Evolutionary conservation across 2,113 vertebrate species (phyloP).

Genomic region (Brachypteracias leptosomus): DNA sequence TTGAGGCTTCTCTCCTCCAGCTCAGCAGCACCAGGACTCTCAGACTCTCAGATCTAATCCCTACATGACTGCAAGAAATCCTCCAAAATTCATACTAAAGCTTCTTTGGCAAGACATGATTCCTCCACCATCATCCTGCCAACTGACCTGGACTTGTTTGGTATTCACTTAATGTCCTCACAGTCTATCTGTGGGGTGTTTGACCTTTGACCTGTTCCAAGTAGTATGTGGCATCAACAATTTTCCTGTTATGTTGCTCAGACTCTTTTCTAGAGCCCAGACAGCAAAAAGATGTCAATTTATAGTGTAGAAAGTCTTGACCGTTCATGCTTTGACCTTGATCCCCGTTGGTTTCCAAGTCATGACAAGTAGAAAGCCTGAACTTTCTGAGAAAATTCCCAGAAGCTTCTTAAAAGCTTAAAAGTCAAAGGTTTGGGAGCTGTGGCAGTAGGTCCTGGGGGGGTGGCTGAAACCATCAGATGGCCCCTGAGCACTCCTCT

Average conservation of each 20-base stretch:
- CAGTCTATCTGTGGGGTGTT: background rate
- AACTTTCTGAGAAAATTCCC: background rate
- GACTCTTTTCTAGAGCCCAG: background rate
- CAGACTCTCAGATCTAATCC: background rate
- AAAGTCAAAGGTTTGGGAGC: background rate
- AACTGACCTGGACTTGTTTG: background rate
- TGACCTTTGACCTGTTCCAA: background rate
- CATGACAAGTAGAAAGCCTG: background rate
- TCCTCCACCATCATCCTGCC: background rate
- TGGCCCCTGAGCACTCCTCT: too few relatives aligned
- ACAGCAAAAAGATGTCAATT: background rate
- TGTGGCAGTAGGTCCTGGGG: rapidly evolving
- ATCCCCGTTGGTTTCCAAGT: background rate
- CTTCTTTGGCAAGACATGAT: background rate
- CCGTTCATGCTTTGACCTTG: background rate
- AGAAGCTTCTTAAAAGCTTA: background rate
- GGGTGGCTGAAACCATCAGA: rapidly evolving
- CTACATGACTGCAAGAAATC: background rate
- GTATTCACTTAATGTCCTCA: too few relatives aligned
- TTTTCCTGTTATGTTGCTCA: background rate
- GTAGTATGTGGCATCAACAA: background rate
- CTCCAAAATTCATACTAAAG: background rate
- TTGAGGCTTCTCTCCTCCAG: too few relatives aligned
- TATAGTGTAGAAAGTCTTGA: background rate
- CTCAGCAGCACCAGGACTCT: background rate